Evolutionary conservation across 2,888 invertebrate species (phyloP), one percentile per base, ranked within the genome.

Genomic region (Petrolisthes manimaculis): DNA sequence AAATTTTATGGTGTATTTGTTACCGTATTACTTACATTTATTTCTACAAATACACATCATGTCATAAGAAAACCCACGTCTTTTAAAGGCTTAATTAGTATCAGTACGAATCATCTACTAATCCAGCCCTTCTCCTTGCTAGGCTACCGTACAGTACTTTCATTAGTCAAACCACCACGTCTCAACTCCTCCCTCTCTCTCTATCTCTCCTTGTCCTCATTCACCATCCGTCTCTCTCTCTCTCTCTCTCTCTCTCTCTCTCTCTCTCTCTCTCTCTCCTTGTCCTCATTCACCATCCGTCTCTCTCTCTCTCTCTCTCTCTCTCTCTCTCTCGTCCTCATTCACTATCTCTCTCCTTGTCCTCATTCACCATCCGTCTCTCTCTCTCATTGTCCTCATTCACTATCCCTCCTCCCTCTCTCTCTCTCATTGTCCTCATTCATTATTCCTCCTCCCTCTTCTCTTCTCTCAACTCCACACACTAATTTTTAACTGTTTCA

Each of bases 221-320:
- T 81, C 81, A 61, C 81, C 61, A 56, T 81, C 81, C 37, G 61
- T 81, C 67, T 81, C 81, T 81, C 81, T 81, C 81, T 67, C 80
- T 6, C 55, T 80, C 55, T 80, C 79, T 80, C 56, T 80, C 79
- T 80, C 79, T 80, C 56, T 80, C 79, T 80, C 79, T 80, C 79
- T 80, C 79, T 80, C 80, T 80, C 80, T 80, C 80, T 80, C 80
- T 80, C 80, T 55, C 80, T 80, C 56, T 56, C 56, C 18, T 6
- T 56, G n/a, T 56, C 21, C 21, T 81, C 80, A 24, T 61, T 81
- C 81, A 61, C 81, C 61, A 56, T 81, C 61, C 8, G 3, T 56
- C 80, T 80, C 53, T 79, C 79, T 54, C 54, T 80, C 55, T 4
- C 80, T 80, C 80, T 80, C 80, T 80, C 80, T 80, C 54, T 80